Evolutionary conservation across 2,113 vertebrate species (phyloP), one percentile per base, ranked within the genome.

Genomic region (Alligator sinensis): DNA sequence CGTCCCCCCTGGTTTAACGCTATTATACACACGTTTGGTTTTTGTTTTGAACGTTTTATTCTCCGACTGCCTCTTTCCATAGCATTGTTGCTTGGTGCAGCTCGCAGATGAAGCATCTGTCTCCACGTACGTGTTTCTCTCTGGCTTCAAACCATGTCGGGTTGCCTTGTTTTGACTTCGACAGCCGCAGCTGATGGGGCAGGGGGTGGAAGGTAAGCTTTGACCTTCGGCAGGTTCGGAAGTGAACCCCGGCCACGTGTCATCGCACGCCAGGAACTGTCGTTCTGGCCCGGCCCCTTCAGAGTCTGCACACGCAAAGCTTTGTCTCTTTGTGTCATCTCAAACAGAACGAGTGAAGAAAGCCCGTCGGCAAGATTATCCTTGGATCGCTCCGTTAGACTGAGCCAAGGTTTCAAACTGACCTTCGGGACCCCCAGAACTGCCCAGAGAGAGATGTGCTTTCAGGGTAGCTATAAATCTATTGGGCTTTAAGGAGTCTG

Each of bases 1-100:
- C 82, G 89, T 96, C 91, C 88, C 96, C 47, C 95, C 70, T 96
- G 88, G 74, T 96, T 93, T 96, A 94, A 5, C 91, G 86, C 89
- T 92, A 91, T 96, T 87, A 91, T 91, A 82, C 27, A 4, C 58
- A 84, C 84, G 94, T 77, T 89, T 93, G 94, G 70, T 91, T 91
- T 91, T 95, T 84, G 70, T 92, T 97, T 94, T 91, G 28, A 78
- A 80, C 87, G 59, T 76, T 95, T 47, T 89, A 0, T 92, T 70
- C 57, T 82, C 84, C 81, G 92, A 62, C 34, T 78, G 88, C 24
- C 4, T 96, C 90, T 93, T 83, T 91, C 93, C 54, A 1, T 62
- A 4, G 82, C 80, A 47, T 4, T 38, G 58, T 89, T 57, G 74
- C 17, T 0, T 72, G 21, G 64, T 75, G 66, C 84, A 0, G 0